These are phyloP conservation scores for Baronia brevicornis DNA, from an alignment of 2,888 invertebrate species.

Conservation along the genomic window DNA sequence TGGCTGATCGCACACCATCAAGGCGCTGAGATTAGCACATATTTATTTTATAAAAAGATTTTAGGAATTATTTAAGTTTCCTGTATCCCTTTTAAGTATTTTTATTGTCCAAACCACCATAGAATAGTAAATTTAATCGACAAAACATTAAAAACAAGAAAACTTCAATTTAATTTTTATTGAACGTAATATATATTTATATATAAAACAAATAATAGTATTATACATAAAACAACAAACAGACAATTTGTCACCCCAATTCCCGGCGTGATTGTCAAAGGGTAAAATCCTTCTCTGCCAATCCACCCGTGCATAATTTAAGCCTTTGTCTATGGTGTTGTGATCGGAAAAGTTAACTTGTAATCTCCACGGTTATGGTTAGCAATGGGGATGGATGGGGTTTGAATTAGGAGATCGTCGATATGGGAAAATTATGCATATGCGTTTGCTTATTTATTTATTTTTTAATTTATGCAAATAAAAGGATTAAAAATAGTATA, in stretches of 20 bases:
- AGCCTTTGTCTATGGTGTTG: constrained; percentile 62
- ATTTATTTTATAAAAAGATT: too few relatives aligned
- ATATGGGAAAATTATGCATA: constrained; percentile 10
- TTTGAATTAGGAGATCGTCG: constrained; percentile 9
- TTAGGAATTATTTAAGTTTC: too few relatives aligned
- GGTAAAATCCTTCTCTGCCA: constrained; percentile 50
- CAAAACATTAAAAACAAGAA: too few relatives aligned
- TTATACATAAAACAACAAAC: constrained; percentile 37
- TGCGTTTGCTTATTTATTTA: too few relatives aligned
- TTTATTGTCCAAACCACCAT: too few relatives aligned
- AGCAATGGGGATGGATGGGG: constrained; percentile 18
- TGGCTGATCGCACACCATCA: too few relatives aligned
- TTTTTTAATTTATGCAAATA: too few relatives aligned
- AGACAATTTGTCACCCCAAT: constrained; percentile 60
- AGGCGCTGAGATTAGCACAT: too few relatives aligned
- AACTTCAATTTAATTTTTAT: too few relatives aligned
- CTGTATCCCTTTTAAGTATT: too few relatives aligned
- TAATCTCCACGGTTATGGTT: constrained; percentile 58
- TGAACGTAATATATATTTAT: constrained; percentile 3
- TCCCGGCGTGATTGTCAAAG: constrained; percentile 44
- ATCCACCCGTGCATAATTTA: constrained; percentile 64
- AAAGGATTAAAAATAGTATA: too few relatives aligned
- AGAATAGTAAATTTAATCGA: too few relatives aligned
- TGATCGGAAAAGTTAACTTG: constrained; percentile 71
- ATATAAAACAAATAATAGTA: constrained; percentile 11